These are phyloP conservation scores for Oplegnathus fasciatus DNA, from an alignment of 2,113 vertebrate genomes.

Conservation along the genomic window DNA sequence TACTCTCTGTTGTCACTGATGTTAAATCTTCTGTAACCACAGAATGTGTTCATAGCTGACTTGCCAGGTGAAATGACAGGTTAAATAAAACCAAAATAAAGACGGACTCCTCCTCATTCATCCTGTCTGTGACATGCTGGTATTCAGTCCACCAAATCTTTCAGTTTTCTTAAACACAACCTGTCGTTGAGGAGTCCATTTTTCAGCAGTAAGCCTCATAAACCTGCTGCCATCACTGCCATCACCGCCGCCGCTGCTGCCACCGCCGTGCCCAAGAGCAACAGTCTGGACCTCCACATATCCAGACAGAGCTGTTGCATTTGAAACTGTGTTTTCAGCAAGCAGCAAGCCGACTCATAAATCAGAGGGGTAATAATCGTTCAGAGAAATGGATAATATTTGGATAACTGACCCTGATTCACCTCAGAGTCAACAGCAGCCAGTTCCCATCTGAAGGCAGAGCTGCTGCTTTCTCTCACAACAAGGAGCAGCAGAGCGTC, in stretches of 20 bases:
- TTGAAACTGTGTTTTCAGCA: constrained; percentile 43
- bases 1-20: constrained; percentile 2
- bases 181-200: constrained; percentile 40
- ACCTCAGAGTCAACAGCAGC: constrained; percentile 43
- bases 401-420: constrained; percentile 66
- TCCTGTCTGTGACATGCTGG: neutral
- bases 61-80: neutral
- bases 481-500: constrained; percentile 13
- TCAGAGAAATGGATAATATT: constrained; percentile 71
- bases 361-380: constrained; percentile 65
- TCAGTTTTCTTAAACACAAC: constrained; percentile 36
- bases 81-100: constrained; percentile 43
- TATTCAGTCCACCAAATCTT: constrained; percentile 11
- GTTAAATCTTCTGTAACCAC: constrained; percentile 25
- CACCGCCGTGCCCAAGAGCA: constrained; percentile 64
- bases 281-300: constrained; percentile 62
- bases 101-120: constrained; percentile 17
- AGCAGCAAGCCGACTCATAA: constrained; percentile 52
- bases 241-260: constrained; percentile 13
- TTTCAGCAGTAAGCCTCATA: constrained; percentile 60
- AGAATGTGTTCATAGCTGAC: neutral
- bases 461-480: constrained; percentile 69
- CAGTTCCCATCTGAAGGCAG: constrained; percentile 34
- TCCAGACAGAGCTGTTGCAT: constrained; percentile 12
- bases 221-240: constrained; percentile 58